Base-by-base conservation (phyloP, 2,113 vertebrate genomes). In the Athene cunicularia region DNA sequence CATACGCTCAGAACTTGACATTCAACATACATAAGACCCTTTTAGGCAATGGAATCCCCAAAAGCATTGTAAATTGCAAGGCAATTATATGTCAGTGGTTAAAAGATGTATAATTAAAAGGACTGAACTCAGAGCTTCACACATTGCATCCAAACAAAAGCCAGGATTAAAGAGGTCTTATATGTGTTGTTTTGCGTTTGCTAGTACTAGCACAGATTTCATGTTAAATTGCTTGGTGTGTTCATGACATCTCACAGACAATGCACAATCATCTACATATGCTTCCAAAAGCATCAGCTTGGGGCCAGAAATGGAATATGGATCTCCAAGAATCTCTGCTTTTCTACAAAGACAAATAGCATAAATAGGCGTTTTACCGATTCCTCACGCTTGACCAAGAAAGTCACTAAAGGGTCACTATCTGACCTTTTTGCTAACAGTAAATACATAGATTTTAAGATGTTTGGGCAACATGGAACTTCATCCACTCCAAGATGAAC, bases 41-140 rank as follows among this genome's bases (percentile, higher is more conserved):
- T 94, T 88, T 49, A 93, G 81, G 94, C 86, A 95, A 90, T 55
- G 43, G 93, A 95, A 97, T 96, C 93, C 86, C 89, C 94, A 96
- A 93, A 89, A 43, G 89, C 77, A 73, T 53, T 80, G 58, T 64
- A 97, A 97, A 96, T 93, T 95, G 86, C 83, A 90, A 94, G 79
- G 81, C 93, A 96, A 97, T 97, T 96, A 85, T 33, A 95, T 66
- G 77, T 76, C 17, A 2, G 45, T 82, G 84, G 77, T 95, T 96
- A 95, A 96, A 96, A 94, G 77, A 96, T 86, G 63, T 91, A 80
- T 95, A 96, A 97, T 96, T 96, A 93, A 90, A 91, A 95, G 81
- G 74, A 95, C 86, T 93, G 77, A 93, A 67, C 81, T 95, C 80
- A 82, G 77, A 95, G 53, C 58, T 89, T 97, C 91, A 71, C 77